Base-by-base conservation (phyloP, 1,140 invertebrate genomes). In the Drosophila ficusphila region DNA sequence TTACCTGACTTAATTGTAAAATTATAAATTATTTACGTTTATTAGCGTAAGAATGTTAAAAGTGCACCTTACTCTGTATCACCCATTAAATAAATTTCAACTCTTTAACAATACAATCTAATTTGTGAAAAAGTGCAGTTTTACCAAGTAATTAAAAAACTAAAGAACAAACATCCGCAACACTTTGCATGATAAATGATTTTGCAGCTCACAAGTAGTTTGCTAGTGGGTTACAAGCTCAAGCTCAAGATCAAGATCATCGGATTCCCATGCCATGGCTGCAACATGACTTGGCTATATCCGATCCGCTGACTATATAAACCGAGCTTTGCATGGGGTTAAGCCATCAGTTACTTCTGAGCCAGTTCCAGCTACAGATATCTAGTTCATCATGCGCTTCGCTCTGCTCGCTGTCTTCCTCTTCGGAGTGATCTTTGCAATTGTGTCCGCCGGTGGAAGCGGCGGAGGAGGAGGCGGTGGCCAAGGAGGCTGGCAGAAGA, bases 211-310 rank as follows among this genome's bases (percentile, higher is more conserved):
- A 7, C 5, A 23, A 44, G 41, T 25, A 4, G 14, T 29, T 18
- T 4, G 0, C 25, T 21, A 5, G 34, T 53, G 34, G 51, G 51
- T 5, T 41, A 23, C 51, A 41, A 53, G 51, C 38, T 41, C 51
- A 41, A 53, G 51, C 38, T 41, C 56, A 64, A 64, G 60, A 64
- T 64, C 60, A 64, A 61, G 56, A 19, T 46, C 54, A 64, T 21
- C 18, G 36, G 14, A 7, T 25, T 47, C 7, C 29, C 62, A 27
- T 61, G 54, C 54, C 33, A 23, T 23, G 16, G 12, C 21, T 34
- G 54, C 54, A 60, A 19, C 54, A 64, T 64, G 60, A 64, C 60
- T 34, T 29, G 39, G 18, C 60, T 47, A 7, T 27, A 61, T 19
- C 7, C n/a, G 16, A 46, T 0, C 14, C 5, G 33, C 8, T 19